phyloP scores from a whole-genome alignment of 2,797 vertebrate species.

The Micropoecilia bifurca region DNA sequence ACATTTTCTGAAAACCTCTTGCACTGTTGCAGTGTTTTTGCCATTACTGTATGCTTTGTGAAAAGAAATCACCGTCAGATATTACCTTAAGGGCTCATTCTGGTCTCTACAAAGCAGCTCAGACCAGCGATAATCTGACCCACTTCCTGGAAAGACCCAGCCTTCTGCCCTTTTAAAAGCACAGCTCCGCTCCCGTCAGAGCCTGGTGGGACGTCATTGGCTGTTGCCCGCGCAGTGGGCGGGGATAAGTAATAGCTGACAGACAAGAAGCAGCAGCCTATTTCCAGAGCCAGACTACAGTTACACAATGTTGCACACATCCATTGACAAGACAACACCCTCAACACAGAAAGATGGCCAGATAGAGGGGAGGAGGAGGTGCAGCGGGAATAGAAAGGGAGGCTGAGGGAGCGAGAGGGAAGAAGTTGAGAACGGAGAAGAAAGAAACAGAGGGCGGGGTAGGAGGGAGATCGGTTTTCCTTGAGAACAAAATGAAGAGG shows the following conservation, averaged over 20 bases:
- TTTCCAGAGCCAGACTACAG: slow-evolving; percentile 66
- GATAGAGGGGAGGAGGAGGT: slow-evolving; percentile 19
- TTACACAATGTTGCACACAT: slow-evolving; percentile 60
- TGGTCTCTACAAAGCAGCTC: slow-evolving; percentile 26
- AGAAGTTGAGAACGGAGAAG: slow-evolving; percentile 25
- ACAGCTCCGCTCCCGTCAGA: slow-evolving; percentile 49
- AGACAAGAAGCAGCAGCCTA: slow-evolving; percentile 59
- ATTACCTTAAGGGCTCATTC: not conserved
- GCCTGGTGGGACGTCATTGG: slow-evolving; percentile 58
- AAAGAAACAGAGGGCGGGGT: slow-evolving; percentile 22
- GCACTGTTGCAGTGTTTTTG: not conserved
- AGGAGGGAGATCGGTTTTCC: slow-evolving; percentile 62
- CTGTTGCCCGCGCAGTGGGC: slow-evolving; percentile 39
- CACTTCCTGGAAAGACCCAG: slow-evolving; percentile 75
- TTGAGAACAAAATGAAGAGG: slow-evolving; percentile 64
- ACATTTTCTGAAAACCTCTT: not conserved
- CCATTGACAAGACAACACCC: slow-evolving; percentile 64
- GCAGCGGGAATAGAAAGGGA: slow-evolving; percentile 28
- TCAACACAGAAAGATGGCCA: slow-evolving; percentile 53
- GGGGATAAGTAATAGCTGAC: slow-evolving; percentile 39
- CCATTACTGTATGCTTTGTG: not conserved
- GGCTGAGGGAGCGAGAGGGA: slow-evolving; percentile 11
- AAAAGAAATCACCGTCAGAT: not conserved
- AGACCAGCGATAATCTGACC: slow-evolving; percentile 62
- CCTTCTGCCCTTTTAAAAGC: slow-evolving; percentile 68